Base-by-base conservation (phyloP, 2,113 vertebrate species). In the Lagopus muta region DNA sequence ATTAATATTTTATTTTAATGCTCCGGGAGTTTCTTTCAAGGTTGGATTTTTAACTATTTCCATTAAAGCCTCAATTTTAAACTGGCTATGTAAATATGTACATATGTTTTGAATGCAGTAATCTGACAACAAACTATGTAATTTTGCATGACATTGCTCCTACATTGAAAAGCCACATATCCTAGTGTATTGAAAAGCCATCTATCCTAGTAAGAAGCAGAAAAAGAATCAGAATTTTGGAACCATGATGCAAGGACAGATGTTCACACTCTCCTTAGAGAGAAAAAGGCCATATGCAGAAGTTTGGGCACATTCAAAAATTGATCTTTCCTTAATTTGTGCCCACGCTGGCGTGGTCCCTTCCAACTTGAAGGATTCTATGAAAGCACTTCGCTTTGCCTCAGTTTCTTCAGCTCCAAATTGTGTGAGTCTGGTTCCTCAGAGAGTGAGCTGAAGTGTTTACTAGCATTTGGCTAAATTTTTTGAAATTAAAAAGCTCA, bases 131-230 rank as follows among this genome's bases (percentile, higher is more conserved):
- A 24, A 17, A 36, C 30, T 45, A 19, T 28, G 4, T 17, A 8
- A 54, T 74, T 62, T 47, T 45, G 82, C 40, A 8, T 48, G 11
- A 57, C 9, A 8, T 1, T n/a, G 55, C 9, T 5, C 27, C 36
- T 64, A 25, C 11, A 38, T 6, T 4, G 6, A 45, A 28, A 82
- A 72, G 4, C 34, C 24, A 28, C 3, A 0, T 14, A 21, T n/a
- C 25, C 58, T 19, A 58, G 13, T 5, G 45, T 47, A 47, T 14
- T 52, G 50, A 27, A 52, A 52, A 27, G 24, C 13, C 50, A 52
- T 3, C 19, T 12, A 21, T 38, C 22, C 54, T 20, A 64, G 18
- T 5, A 60, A 55, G 13, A 7, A 42, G 50, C 0, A 55, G 52
- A 22, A 64, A 58, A 66, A 42, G 6, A 36, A 22, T 1, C 0